Base-by-base conservation (phyloP, 1,140 invertebrate genomes). In the Listronotus oregonensis region DNA sequence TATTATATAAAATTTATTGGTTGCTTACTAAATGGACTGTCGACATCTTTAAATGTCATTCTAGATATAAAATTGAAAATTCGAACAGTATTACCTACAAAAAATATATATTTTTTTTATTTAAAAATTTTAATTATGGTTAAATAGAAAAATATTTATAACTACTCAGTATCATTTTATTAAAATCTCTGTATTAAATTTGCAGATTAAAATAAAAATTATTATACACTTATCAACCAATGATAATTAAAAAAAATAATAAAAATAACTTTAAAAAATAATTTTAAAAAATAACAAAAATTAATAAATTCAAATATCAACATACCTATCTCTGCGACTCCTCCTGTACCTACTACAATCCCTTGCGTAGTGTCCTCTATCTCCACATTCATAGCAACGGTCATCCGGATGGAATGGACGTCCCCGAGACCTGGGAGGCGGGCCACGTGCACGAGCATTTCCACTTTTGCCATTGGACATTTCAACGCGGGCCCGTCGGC, bases 371-470 rank as follows among this genome's bases (percentile, higher is more conserved):
- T 97, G 94, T 3, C 94, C 94, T 49, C 91, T 82, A 70, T 93
- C 91, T 8, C 94, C 93, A 81, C 95, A 96, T 74, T 96, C 94
- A 79, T 96, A 96, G 79, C 94, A 96, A 56, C 90, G 86, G 80
- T 95, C 92, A 73, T 93, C 89, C 0, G 91, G 90, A 73, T 91
- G 86, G 73, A 91, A 93, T 4, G 87, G 81, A 60, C 87, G 80
- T 17, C 85, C 83, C 49, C 85, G 77, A 27, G 85, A 86, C 18
- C 84, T 79, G 2, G 78, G 79, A 6, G 80, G 78, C 18, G 84
- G 84, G 7, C 78, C 77, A 21, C 79, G 63, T 17, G 74, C 79
- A 1, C 89, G 84, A 31, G 85, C 84, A 58, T 87, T 85, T 40
- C 89, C 85, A 54, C 87, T 84, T 81, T 89, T 92, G 6, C 94